phyloP scores from a whole-genome alignment of 2,113 vertebrate species.

The Uria aalge region DNA sequence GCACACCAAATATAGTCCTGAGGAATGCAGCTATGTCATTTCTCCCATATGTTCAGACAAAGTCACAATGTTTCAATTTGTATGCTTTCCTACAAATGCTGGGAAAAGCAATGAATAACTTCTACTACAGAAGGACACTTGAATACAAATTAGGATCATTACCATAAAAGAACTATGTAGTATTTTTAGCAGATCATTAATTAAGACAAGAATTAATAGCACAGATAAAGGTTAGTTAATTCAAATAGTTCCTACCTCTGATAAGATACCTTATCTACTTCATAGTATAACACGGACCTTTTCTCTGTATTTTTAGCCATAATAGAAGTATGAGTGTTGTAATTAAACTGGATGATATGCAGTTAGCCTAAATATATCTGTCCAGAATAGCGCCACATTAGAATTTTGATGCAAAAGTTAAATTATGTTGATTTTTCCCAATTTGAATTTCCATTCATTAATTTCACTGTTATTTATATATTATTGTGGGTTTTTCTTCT shows the following conservation, averaged over 20 bases:
- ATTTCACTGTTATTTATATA: not conserved
- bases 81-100: not conserved
- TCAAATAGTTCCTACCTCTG: not conserved
- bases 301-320: not conserved
- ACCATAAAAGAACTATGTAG: not conserved
- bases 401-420: not conserved
- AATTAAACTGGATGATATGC: not conserved
- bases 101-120: not conserved
- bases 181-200: slow-evolving; percentile 25
- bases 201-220: slow-evolving; percentile 9
- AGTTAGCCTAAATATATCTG: not conserved
- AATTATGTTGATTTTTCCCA: not conserved
- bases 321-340: not conserved
- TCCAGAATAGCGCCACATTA: accelerated
- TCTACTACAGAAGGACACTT: not conserved
- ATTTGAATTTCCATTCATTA: not conserved
- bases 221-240: not conserved
- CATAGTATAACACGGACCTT: not conserved
- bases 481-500: not conserved
- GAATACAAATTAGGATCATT: slow-evolving; percentile 11
- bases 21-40: not conserved
- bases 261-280: not conserved
- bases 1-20: not conserved
- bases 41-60: not conserved
- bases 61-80: not conserved